phyloP scores from a whole-genome alignment of 2,797 vertebrate genomes.

The Holocentrus rufus region DNA sequence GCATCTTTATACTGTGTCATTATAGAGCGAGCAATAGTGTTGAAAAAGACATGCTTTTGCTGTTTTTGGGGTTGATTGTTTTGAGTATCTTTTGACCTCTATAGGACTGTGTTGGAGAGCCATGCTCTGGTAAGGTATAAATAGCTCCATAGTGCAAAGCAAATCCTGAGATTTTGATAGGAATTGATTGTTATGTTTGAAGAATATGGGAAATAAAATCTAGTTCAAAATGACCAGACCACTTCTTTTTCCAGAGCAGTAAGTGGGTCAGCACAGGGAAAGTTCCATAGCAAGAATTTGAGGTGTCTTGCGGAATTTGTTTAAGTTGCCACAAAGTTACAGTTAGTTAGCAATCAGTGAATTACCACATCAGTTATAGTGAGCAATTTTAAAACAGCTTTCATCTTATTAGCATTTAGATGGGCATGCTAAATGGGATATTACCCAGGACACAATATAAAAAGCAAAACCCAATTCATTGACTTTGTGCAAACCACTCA shows the following conservation, averaged over 20 bases:
- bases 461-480: slow-evolving; percentile 73
- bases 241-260: slow-evolving; percentile 1
- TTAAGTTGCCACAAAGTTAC: slow-evolving; percentile 69
- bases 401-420: slow-evolving; percentile 83
- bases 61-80: slow-evolving; percentile 30
- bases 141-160: slow-evolving; percentile 14
- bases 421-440: slow-evolving; percentile 76
- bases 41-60: background rate
- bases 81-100: slow-evolving; percentile 7
- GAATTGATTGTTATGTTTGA: slow-evolving; percentile 10
- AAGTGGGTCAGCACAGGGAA: slow-evolving; percentile 39
- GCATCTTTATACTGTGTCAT: slow-evolving; percentile 21
- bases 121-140: slow-evolving; percentile 4
- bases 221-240: no score
- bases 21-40: slow-evolving; percentile 21
- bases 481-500: slow-evolving; percentile 72
- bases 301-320: slow-evolving; percentile 45
- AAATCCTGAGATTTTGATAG: slow-evolving; percentile 21
- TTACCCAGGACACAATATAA: slow-evolving; percentile 76
- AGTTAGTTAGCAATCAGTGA: slow-evolving; percentile 76
- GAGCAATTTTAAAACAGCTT: slow-evolving; percentile 71
- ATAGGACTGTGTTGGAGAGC: slow-evolving; percentile 3
- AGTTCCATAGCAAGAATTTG: slow-evolving; percentile 29
- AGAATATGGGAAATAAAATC: background rate
- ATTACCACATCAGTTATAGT: slow-evolving; percentile 71